Percentiles rank a stretch among this genome's conserved stretches.
These are phyloP conservation scores for Paratilapia polleni DNA, from an alignment of 2,113 vertebrate genomes.

Conservation along the genomic window DNA sequence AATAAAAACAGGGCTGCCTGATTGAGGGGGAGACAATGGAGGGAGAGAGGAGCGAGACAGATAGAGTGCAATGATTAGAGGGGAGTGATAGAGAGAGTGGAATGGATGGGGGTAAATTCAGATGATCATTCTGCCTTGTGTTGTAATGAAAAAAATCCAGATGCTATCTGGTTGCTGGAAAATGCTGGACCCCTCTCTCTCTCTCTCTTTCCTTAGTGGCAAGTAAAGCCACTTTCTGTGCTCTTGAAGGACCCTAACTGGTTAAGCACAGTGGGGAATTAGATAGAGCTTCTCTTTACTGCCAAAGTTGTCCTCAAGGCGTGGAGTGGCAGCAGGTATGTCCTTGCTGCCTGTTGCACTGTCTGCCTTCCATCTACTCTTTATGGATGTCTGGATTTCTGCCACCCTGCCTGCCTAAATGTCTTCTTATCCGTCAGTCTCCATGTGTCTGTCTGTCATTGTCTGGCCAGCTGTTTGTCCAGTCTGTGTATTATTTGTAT, in stretches of 20 bases:
- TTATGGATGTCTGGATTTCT: constrained; percentile 12
- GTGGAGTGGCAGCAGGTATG: constrained; percentile 29
- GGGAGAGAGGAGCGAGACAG: neutral
- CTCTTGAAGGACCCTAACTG: constrained; percentile 46
- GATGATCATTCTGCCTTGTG: constrained; percentile 63
- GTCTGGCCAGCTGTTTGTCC: constrained; percentile 45
- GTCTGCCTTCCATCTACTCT: constrained; percentile 27
- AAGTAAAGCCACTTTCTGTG: constrained; percentile 31
- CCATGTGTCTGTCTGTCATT: constrained; percentile 14
- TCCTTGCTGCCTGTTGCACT: constrained; percentile 13
- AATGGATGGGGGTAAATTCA: constrained; percentile 53
- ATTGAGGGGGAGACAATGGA: constrained; percentile 30
- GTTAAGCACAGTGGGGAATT: constrained; percentile 35
- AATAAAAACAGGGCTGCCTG: constrained; percentile 42
- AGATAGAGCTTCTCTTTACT: constrained; percentile 46
- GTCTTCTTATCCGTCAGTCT: constrained; percentile 26
- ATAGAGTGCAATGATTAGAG: constrained; percentile 54
- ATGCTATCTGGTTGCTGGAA: constrained; percentile 58
- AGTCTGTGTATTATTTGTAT: constrained; percentile 51
- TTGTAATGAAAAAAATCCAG: constrained; percentile 56
- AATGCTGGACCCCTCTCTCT: constrained; percentile 19
- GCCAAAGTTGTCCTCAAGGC: constrained; percentile 49
- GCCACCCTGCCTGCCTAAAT: neutral
- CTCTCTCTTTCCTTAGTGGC: neutral
- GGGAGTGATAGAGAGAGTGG: constrained; percentile 28